phyloP scores from a whole-genome alignment of 2,888 invertebrate genomes.

The Abrostola triplasia region DNA sequence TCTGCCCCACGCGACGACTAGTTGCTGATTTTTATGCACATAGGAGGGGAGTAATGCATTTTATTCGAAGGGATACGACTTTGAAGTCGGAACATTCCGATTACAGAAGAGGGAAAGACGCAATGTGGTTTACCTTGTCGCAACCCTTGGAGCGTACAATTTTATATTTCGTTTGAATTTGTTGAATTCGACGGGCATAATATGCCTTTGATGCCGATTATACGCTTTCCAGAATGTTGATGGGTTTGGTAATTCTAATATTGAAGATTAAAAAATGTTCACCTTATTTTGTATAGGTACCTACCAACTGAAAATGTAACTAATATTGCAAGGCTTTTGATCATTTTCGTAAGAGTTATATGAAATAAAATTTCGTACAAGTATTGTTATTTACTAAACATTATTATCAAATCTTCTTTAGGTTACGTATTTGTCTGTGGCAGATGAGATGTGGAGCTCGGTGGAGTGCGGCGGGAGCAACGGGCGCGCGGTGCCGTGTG shows the following conservation, averaged over 20 bases:
- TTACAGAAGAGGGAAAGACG: conserved; percentile 50
- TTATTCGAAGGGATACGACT: conserved; percentile 62
- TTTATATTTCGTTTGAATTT: conserved; percentile 39
- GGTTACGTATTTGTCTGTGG: background rate
- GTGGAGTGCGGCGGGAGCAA: conserved; percentile 69
- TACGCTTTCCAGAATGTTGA: background rate
- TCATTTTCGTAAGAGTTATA: no score
- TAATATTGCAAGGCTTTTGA: no score
- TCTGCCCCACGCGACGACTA: conserved; percentile 71
- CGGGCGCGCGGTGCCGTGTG: conserved; percentile 84
- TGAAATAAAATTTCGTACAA: no score
- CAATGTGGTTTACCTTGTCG: conserved; percentile 49
- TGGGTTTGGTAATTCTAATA: background rate
- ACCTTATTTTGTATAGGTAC: no score
- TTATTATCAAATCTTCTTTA: no score
- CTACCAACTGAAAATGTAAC: no score
- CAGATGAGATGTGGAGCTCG: conserved; percentile 83
- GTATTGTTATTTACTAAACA: no score
- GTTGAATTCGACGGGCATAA: background rate
- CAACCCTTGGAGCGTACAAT: conserved; percentile 43
- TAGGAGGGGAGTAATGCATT: conserved; percentile 68
- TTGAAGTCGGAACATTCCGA: conserved; percentile 63
- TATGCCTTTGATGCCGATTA: conserved; percentile 18
- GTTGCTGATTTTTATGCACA: conserved; percentile 66
- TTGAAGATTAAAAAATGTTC: no score